phyloP scores from a whole-genome alignment of 1,140 invertebrate species.

The Trachymyrmex cornetzi region DNA sequence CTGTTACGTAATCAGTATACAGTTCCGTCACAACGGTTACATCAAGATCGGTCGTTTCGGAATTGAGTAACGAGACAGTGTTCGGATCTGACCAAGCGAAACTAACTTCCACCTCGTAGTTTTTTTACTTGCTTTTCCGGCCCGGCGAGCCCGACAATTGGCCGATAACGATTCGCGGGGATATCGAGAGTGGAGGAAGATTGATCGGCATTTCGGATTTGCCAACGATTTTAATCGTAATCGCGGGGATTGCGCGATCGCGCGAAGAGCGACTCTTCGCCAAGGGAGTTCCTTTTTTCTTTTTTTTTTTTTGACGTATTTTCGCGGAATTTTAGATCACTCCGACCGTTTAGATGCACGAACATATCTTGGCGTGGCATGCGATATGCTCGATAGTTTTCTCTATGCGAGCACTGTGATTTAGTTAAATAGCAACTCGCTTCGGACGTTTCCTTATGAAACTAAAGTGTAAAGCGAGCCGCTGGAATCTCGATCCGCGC shows the following conservation, averaged over 20 bases:
- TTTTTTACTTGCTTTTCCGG: slow-evolving; percentile 49
- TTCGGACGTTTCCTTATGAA: slow-evolving; percentile 65
- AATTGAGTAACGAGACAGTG: slow-evolving; percentile 53
- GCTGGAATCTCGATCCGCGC: slow-evolving; percentile 64
- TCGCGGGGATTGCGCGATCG: not conserved
- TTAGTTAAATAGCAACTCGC: slow-evolving; percentile 64
- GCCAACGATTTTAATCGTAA: slow-evolving; percentile 51
- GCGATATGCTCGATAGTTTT: slow-evolving; percentile 53
- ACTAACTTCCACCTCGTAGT: slow-evolving; percentile 44
- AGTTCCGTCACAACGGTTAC: slow-evolving; percentile 30
- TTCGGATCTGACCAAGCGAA: slow-evolving; percentile 52
- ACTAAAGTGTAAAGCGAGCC: slow-evolving; percentile 39
- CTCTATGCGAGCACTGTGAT: slow-evolving; percentile 48
- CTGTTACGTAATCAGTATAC: slow-evolving; percentile 31
- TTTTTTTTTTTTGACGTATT: slow-evolving; percentile 33
- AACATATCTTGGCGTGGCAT: slow-evolving; percentile 20
- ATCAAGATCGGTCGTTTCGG: slow-evolving; percentile 22
- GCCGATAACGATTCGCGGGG: not conserved
- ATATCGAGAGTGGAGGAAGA: not conserved
- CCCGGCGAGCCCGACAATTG: slow-evolving; percentile 31
- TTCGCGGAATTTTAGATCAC: slow-evolving; percentile 38
- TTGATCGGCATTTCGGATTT: slow-evolving; percentile 20
- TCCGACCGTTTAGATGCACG: not conserved
- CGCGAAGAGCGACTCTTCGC: not conserved
- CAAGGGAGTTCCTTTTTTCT: slow-evolving; percentile 27